Conservation (phyloP, 2,797 vertebrate genomes). For the Trichosurus vulpecula region DNA sequence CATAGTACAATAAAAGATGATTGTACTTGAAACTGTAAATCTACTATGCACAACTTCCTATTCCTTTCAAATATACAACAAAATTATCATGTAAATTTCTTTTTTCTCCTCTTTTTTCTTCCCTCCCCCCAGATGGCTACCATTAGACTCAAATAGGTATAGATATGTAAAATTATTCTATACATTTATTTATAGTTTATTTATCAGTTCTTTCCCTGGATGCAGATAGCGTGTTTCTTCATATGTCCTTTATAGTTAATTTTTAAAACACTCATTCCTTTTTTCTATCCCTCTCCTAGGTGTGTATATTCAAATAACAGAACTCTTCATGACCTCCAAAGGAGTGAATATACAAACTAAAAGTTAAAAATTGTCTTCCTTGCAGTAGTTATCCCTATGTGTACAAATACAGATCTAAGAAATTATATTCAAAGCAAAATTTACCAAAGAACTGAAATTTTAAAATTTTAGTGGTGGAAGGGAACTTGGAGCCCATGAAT, state of each 20-base stretch:
- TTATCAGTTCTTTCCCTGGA: background rate
- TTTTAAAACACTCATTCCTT: background rate
- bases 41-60: background rate
- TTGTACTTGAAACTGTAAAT: background rate
- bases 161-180: background rate
- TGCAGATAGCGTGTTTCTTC: background rate
- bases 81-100: no score
- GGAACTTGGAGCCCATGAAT: background rate
- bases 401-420: constrained; percentile 3
- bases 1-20: background rate
- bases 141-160: background rate
- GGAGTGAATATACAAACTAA: constrained; percentile 9
- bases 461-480: constrained; percentile 24
- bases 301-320: background rate
- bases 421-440: constrained; percentile 5
- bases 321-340: background rate
- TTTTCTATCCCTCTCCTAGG: background rate
- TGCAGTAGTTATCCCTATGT: constrained; percentile 18
- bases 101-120: background rate
- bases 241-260: background rate
- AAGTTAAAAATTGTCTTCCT: constrained; percentile 23
- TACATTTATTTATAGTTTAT: background rate
- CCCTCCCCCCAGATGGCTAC: background rate
- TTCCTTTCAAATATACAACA: background rate
- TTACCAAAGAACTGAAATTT: constrained; percentile 17